These are phyloP conservation scores for Lysiphlebus fabarum DNA, from an alignment of 1,140 invertebrate species.

Conservation along the genomic window DNA sequence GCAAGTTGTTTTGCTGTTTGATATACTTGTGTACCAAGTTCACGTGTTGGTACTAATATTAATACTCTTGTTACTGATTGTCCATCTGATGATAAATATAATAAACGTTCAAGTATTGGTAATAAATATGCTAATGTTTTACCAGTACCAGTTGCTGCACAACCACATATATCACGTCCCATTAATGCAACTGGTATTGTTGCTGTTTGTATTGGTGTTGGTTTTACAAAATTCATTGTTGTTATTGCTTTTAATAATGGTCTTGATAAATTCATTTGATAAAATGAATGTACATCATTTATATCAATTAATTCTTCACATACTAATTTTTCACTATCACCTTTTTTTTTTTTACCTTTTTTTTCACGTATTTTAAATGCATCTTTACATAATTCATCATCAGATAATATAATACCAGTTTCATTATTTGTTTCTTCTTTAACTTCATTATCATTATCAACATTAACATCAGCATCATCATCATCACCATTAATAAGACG, in stretches of 20 bases:
- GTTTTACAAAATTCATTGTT: too few relatives aligned
- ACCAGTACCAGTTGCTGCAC: too few relatives aligned
- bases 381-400: constrained; percentile 45
- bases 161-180: too few relatives aligned
- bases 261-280: constrained; percentile 90
- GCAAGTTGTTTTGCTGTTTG: constrained; percentile 88
- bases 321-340: constrained; percentile 59
- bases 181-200: too few relatives aligned
- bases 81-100: constrained; percentile 70
- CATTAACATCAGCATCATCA: too few relatives aligned
- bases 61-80: constrained; percentile 78
- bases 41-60: constrained; percentile 93
- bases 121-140: constrained; percentile 99
- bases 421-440: constrained; percentile 29
- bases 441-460: too few relatives aligned
- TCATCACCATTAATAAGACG: too few relatives aligned
- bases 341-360: constrained; percentile 38
- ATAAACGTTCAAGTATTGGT: constrained; percentile 88
- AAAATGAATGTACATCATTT: constrained; percentile 74
- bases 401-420: constrained; percentile 31
- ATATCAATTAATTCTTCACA: constrained; percentile 74
- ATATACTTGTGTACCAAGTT: constrained; percentile 93
- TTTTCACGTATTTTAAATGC: constrained; percentile 43
- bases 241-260: constrained; percentile 87
- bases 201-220: constrained; percentile 94